Percentiles rank a stretch among this genome's conserved stretches.
Conservation (phyloP, 1,140 invertebrate genomes). For the Dinoponera quadriceps region DNA sequence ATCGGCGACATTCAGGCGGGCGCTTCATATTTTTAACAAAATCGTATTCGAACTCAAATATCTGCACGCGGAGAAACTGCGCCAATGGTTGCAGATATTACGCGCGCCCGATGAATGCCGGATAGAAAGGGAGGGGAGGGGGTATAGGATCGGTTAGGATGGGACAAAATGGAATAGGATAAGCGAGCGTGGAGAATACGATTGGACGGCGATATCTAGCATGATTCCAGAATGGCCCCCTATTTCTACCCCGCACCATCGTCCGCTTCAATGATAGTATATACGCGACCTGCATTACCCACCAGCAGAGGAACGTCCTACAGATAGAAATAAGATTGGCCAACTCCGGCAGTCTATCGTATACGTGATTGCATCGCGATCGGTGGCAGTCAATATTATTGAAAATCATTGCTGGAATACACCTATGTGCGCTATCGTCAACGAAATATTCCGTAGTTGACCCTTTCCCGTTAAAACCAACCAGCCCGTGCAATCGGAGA, state of each 20-base stretch:
- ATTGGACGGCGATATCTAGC: conserved; percentile 75
- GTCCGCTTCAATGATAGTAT: conserved; percentile 59
- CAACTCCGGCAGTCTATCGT: conserved; percentile 3
- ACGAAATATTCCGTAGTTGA: background rate
- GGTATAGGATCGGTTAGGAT: conserved; percentile 49
- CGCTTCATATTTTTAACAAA: conserved; percentile 52
- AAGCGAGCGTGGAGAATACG: conserved; percentile 72
- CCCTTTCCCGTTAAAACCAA: background rate
- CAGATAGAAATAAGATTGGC: conserved; percentile 72
- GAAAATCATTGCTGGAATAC: conserved; percentile 24
- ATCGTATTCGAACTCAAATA: conserved; percentile 47
- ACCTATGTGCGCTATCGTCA: background rate
- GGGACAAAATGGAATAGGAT: conserved; percentile 72
- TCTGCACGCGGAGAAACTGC: conserved; percentile 38
- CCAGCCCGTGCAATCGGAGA: background rate
- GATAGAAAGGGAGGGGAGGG: conserved; percentile 58
- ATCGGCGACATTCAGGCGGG: conserved; percentile 3
- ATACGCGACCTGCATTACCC: conserved; percentile 70
- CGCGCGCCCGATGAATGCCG: conserved; percentile 75
- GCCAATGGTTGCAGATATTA: conserved; percentile 65
- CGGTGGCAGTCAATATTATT: conserved; percentile 11
- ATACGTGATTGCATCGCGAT: conserved; percentile 60
- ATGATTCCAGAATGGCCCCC: conserved; percentile 72
- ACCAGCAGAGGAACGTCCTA: conserved; percentile 32
- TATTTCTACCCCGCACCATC: conserved; percentile 60